Conservation (phyloP, 1,140 invertebrate genomes). For the Drosophila tani region DNA sequence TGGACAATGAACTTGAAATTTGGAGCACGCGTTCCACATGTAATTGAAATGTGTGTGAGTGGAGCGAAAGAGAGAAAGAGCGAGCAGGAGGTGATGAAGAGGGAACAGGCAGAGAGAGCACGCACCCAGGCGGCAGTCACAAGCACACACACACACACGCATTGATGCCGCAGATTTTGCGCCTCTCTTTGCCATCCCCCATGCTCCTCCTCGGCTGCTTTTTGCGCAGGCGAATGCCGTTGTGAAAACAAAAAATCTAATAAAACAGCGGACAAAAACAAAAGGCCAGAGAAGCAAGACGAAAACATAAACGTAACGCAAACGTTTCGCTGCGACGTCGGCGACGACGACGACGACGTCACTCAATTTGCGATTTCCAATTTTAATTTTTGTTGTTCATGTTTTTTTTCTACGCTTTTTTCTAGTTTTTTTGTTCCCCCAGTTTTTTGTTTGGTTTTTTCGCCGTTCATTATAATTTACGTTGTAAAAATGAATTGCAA, state of each 20-base stretch:
- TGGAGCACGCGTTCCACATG: slow-evolving; percentile 60
- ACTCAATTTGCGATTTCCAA: slow-evolving; percentile 69
- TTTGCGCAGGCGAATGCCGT: slow-evolving; percentile 71
- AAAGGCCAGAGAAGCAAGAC: slow-evolving; percentile 45
- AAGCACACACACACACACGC: slow-evolving; percentile 10
- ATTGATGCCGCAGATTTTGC: slow-evolving; percentile 26
- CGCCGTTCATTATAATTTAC: slow-evolving; percentile 60
- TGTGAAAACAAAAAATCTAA: slow-evolving; percentile 83
- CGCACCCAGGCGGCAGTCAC: slow-evolving; percentile 11
- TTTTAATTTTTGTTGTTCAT: slow-evolving; percentile 65
- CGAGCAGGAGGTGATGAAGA: neutral
- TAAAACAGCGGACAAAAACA: slow-evolving; percentile 82
- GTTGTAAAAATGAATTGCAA: slow-evolving; percentile 68
- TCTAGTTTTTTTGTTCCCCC: slow-evolving; percentile 46
- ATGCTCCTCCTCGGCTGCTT: neutral
- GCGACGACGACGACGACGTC: too few species aligned
- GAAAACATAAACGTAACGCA: slow-evolving; percentile 6
- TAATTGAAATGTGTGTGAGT: slow-evolving; percentile 64
- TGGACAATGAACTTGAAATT: slow-evolving; percentile 74
- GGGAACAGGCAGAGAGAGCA: neutral
- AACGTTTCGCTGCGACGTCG: slow-evolving; percentile 9
- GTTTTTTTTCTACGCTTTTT: slow-evolving; percentile 16
- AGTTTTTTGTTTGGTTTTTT: slow-evolving; percentile 16
- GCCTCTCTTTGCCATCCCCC: slow-evolving; percentile 1
- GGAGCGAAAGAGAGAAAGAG: slow-evolving; percentile 18